These are phyloP conservation scores for Drosophila melanica DNA, from an alignment of 1,140 invertebrate genomes.

Conservation along the genomic window DNA sequence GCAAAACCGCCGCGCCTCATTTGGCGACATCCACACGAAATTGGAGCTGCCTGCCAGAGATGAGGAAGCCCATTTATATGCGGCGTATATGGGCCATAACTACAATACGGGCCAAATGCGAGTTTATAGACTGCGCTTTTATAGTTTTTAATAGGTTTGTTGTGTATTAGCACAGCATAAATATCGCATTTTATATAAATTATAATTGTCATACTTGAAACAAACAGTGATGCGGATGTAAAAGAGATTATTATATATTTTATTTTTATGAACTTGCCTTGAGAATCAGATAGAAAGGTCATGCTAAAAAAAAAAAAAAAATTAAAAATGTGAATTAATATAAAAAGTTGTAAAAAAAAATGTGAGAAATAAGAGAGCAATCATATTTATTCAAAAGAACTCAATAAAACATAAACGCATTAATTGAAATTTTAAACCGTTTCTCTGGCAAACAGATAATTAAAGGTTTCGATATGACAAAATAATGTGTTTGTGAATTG, in stretches of 20 bases:
- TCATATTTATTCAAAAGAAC: neutral
- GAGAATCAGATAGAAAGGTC: neutral
- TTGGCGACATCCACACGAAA: slow-evolving; percentile 21
- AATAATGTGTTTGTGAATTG: slow-evolving; percentile 20
- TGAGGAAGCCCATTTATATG: slow-evolving; percentile 42
- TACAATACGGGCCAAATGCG: neutral
- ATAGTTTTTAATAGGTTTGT: slow-evolving; percentile 25
- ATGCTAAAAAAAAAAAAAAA: neutral
- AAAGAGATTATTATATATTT: neutral
- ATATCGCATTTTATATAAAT: slow-evolving; percentile 14
- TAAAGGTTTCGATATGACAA: slow-evolving; percentile 11
- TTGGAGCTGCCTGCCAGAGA: slow-evolving; percentile 24
- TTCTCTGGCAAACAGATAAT: neutral
- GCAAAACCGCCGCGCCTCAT: neutral
- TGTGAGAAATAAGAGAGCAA: neutral
- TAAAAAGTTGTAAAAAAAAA: neutral
- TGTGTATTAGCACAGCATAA: slow-evolving; percentile 14
- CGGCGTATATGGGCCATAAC: slow-evolving; percentile 28
- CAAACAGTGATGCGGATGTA: neutral
- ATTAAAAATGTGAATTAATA: neutral
- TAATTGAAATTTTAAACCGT: slow-evolving; percentile 8
- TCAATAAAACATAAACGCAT: neutral
- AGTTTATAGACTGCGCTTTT: slow-evolving; percentile 22
- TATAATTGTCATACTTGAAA: neutral
- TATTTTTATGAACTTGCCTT: neutral